These are phyloP conservation scores for Narcine bancroftii DNA, from an alignment of 2,113 vertebrate species.

Conservation along the genomic window DNA sequence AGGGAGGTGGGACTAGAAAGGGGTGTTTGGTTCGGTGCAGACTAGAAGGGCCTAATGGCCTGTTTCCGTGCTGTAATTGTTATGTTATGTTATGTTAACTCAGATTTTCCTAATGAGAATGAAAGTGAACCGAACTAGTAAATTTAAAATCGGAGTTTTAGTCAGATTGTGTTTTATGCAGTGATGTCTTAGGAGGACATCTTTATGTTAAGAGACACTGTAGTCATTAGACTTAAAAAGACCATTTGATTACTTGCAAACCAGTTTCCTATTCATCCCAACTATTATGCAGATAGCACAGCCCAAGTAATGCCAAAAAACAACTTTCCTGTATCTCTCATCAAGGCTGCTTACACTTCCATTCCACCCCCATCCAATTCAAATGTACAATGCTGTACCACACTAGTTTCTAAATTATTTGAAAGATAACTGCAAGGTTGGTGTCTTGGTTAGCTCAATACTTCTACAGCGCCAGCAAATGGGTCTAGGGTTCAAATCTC, in stretches of 20 bases:
- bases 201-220: not conserved
- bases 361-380: not conserved
- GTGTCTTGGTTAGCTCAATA: no score
- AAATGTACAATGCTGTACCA: not conserved
- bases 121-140: slow-evolving; percentile 11
- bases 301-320: not conserved
- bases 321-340: not conserved
- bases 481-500: no score
- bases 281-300: not conserved
- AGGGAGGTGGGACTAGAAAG: no score
- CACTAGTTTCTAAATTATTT: not conserved
- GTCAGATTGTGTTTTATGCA: not conserved
- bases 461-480: no score
- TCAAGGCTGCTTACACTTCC: not conserved
- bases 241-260: not conserved
- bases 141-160: not conserved
- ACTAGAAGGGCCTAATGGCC: no score
- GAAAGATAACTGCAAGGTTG: not conserved
- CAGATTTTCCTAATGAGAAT: not conserved
- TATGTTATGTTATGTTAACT: no score
- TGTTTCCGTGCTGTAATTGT: no score
- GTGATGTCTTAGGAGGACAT: not conserved
- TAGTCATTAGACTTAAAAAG: not conserved
- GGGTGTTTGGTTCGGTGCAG: no score
- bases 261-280: not conserved